Percentiles rank a stretch among this genome's conserved stretches.
Evolutionary conservation across 2,888 invertebrate genomes (phyloP).

Genomic region (Tortricodes alternella): DNA sequence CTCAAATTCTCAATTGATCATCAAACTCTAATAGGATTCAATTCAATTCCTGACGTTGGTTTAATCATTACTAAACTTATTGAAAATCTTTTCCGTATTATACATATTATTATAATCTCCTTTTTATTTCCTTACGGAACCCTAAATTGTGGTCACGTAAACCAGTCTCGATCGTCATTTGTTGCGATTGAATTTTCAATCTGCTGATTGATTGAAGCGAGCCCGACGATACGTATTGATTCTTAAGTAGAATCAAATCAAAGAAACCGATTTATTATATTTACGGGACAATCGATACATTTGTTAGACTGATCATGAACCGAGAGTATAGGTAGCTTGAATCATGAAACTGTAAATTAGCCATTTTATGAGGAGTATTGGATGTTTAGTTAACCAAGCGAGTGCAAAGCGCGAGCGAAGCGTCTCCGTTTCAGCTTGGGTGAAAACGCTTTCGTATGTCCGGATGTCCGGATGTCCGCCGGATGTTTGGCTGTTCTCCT

Average conservation of each 20-base stretch:
- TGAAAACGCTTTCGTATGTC: too few species aligned
- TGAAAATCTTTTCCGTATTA: neutral
- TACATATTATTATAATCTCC: too few species aligned
- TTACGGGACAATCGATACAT: slow-evolving; percentile 64
- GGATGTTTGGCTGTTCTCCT: too few species aligned
- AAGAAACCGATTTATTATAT: slow-evolving; percentile 67
- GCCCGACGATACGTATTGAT: slow-evolving; percentile 64
- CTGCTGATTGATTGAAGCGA: slow-evolving; percentile 77
- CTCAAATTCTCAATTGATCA: too few species aligned
- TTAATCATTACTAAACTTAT: neutral
- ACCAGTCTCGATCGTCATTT: slow-evolving; percentile 70
- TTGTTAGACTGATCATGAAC: neutral
- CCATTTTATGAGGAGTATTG: too few species aligned
- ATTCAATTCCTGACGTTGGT: too few species aligned
- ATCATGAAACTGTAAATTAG: too few species aligned
- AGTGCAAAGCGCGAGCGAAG: too few species aligned
- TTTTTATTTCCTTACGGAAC: slow-evolving; percentile 39
- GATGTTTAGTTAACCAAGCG: too few species aligned
- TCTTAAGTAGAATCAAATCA: slow-evolving; percentile 69
- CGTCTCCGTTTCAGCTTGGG: too few species aligned
- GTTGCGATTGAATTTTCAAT: slow-evolving; percentile 76
- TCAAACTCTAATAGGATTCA: too few species aligned
- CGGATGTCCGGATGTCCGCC: too few species aligned
- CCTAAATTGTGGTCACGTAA: slow-evolving; percentile 70
- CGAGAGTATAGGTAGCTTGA: neutral